phyloP scores from a whole-genome alignment of 2,113 vertebrate genomes.

The Vireo altiloquus region DNA sequence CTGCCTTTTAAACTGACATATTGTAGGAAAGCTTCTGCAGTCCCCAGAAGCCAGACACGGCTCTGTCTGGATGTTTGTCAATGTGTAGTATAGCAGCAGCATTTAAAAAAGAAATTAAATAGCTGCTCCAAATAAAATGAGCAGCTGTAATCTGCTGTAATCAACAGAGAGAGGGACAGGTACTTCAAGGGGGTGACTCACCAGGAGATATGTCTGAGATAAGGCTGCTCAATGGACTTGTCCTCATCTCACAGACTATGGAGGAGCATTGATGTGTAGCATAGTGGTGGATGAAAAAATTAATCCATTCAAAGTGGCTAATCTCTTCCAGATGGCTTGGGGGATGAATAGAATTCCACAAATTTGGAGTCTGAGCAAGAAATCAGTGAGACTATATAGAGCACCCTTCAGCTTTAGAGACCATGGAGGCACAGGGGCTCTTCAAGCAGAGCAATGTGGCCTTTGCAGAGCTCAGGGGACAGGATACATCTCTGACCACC shows the following conservation, averaged over 20 bases:
- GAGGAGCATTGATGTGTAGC: background rate
- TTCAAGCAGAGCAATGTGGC: background rate
- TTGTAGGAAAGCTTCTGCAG: background rate
- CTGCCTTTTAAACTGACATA: background rate
- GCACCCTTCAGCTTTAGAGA: background rate
- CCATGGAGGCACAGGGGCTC: background rate
- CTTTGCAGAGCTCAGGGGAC: background rate
- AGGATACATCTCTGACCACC: background rate
- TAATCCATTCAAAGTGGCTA: conserved; percentile 1
- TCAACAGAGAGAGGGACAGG: background rate
- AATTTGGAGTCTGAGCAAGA: background rate
- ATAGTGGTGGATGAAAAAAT: conserved; percentile 3
- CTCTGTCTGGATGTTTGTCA: background rate
- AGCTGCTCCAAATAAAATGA: background rate
- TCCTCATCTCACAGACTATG: background rate
- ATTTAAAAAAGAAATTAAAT: background rate
- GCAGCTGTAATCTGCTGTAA: background rate
- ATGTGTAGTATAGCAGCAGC: background rate
- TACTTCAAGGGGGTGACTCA: background rate
- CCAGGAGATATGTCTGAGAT: background rate
- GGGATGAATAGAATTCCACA: background rate
- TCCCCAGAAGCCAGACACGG: background rate
- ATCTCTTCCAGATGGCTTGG: conserved; percentile 17
- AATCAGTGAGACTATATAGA: background rate
- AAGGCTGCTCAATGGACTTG: background rate